Percentiles rank a stretch among this genome's conserved stretches.
phyloP scores from a whole-genome alignment of 2,113 vertebrate species.

The Alces alces region DNA sequence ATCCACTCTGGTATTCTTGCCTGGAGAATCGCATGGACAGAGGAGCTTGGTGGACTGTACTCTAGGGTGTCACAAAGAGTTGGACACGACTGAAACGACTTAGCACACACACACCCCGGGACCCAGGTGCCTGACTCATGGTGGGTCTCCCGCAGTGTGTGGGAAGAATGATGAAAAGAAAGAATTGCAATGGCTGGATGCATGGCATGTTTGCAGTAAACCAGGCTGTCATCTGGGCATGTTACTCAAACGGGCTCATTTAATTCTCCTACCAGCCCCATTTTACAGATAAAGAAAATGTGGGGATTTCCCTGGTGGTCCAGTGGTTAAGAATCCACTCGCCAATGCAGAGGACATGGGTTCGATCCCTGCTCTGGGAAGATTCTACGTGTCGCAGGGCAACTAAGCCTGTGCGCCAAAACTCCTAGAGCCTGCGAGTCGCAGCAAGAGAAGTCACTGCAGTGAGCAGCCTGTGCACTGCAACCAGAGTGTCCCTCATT shows the following conservation, averaged over 20 bases:
- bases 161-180: neutral
- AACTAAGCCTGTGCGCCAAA: neutral
- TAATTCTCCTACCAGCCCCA: neutral
- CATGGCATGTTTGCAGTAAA: rapidly evolving
- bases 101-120: neutral
- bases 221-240: neutral
- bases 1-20: neutral
- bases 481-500: neutral
- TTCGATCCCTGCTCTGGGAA: neutral
- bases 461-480: neutral
- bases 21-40: neutral
- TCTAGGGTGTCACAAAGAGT: neutral
- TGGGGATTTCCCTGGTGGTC: neutral
- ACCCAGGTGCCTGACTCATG: neutral
- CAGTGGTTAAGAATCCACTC: neutral
- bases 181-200: rapidly evolving
- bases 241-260: rapidly evolving
- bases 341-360: neutral
- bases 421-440: neutral
- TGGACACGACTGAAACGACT: neutral
- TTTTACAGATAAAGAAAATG: neutral
- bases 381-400: neutral
- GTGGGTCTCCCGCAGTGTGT: neutral
- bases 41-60: neutral
- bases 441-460: neutral